These are phyloP conservation scores for Drosophila albomicans DNA, from an alignment of 1,140 invertebrate genomes.

Conservation along the genomic window DNA sequence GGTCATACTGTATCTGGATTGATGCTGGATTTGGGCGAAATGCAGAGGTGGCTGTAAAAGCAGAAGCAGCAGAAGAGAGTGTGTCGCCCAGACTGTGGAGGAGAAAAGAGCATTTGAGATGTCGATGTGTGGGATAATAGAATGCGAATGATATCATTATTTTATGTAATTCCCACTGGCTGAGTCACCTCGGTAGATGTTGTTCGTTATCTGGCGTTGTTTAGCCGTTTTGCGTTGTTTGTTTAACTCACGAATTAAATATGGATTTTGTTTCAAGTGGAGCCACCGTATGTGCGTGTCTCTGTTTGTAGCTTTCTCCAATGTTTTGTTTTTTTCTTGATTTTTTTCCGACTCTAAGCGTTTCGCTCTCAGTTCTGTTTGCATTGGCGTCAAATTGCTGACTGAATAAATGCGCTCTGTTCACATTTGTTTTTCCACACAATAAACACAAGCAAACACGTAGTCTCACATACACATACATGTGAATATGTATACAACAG, in stretches of 20 bases:
- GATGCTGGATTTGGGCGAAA: neutral
- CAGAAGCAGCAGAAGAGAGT: slow-evolving; percentile 41
- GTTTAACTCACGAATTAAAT: slow-evolving; percentile 23
- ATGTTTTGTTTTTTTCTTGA: slow-evolving; percentile 1
- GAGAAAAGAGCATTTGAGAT: slow-evolving; percentile 22
- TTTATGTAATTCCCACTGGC: slow-evolving; percentile 67
- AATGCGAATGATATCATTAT: slow-evolving; percentile 51
- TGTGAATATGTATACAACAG: slow-evolving; percentile 16
- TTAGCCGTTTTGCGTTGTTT: slow-evolving; percentile 61
- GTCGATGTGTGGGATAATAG: slow-evolving; percentile 3
- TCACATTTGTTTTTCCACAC: slow-evolving; percentile 19
- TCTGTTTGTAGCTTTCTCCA: slow-evolving; percentile 42
- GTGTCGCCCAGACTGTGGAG: slow-evolving; percentile 54
- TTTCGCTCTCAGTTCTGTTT: slow-evolving; percentile 14
- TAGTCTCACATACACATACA: neutral
- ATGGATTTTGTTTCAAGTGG: slow-evolving; percentile 1
- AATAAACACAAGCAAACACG: neutral
- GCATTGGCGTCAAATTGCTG: slow-evolving; percentile 22
- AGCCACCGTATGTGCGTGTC: neutral
- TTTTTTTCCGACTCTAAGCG: neutral
- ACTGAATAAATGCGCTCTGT: slow-evolving; percentile 47
- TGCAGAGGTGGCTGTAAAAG: slow-evolving; percentile 23
- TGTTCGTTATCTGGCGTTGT: slow-evolving; percentile 31
- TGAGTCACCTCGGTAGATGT: slow-evolving; percentile 70
- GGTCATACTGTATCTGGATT: neutral